These are phyloP conservation scores for Steinernema scapterisci DNA, from an alignment of 2,888 invertebrate species.

Conservation along the genomic window DNA sequence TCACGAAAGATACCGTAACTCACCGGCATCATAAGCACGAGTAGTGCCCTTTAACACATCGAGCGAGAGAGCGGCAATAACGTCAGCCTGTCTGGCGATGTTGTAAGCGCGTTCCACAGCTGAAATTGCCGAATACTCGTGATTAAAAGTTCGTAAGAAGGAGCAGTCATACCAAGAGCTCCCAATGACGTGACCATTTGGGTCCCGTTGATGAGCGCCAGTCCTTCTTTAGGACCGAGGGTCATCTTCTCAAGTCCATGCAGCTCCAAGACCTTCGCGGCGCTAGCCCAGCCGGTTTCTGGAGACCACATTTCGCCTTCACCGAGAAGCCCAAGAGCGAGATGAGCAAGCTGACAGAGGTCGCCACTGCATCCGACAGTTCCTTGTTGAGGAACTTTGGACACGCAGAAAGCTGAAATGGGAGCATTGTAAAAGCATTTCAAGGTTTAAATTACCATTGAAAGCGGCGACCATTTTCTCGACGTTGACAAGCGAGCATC, in stretches of 20 bases:
- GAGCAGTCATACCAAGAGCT: slow-evolving; percentile 71
- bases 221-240: slow-evolving; percentile 75
- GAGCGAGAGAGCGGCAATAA: slow-evolving; percentile 75
- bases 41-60: slow-evolving; percentile 76
- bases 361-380: slow-evolving; percentile 77
- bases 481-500: slow-evolving; percentile 74
- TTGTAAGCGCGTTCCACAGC: slow-evolving; percentile 74
- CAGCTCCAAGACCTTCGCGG: slow-evolving; percentile 70
- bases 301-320: slow-evolving; percentile 77
- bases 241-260: slow-evolving; percentile 73
- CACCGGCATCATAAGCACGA: slow-evolving; percentile 74
- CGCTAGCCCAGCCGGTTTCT: slow-evolving; percentile 69
- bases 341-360: slow-evolving; percentile 75
- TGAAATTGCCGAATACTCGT: slow-evolving; percentile 52
- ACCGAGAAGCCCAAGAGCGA: slow-evolving; percentile 75
- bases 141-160: not conserved
- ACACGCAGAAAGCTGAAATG: slow-evolving; percentile 73
- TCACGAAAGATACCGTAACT: slow-evolving; percentile 43
- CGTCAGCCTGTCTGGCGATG: slow-evolving; percentile 75
- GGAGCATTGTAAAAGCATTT: not conserved
- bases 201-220: slow-evolving; percentile 76
- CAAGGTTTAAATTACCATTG: slow-evolving; percentile 71
- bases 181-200: slow-evolving; percentile 76
- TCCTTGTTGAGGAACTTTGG: slow-evolving; percentile 76
- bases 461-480: slow-evolving; percentile 74